Evolutionary conservation across 2,888 invertebrate genomes (phyloP), one percentile per base, ranked within the genome.

Genomic region (Pollenia angustigena): DNA sequence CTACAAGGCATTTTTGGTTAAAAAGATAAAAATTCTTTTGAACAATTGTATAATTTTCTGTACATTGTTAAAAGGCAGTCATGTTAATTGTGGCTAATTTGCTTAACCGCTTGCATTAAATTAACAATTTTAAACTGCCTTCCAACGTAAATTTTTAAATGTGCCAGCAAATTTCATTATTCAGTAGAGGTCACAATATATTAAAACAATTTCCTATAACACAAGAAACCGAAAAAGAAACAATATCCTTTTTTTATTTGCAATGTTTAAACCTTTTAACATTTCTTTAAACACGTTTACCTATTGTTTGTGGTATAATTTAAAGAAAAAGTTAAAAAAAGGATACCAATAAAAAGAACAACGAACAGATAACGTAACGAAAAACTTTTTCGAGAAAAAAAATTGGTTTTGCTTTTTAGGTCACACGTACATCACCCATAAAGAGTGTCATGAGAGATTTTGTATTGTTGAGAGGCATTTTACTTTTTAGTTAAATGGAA

Each of bases 81-180:
- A 18, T 78, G 78, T 32, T 78, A 84, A 84, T 68, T 79, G 58
- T 40, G 42, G 60, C 74, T 74, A 79, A 84, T 84, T 78, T 79
- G 32, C 32, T 16, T 23, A 72, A 74, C 48, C 66, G 48, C 56
- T 48, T 32, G 4, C 50, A 58, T 66, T 9, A 11, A 52, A 50
- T 23, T 14, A 46, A 16, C 11, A 56, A 16, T 11, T 16, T 40
- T n/a, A 12, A 69, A 40, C 7, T 48, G 2, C 32, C 6, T 46
- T 44, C 23, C 14, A 54, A 9, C 32, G 42, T 44, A 42, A 8
- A 52, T 18, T 32, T 50, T 16, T 52, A 52, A 16, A 7, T 50
- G 4, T 2, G n/a, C 32, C 14, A n/a, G 23, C 2, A 42, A 12
- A 48, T 68, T n/a, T 68, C 32, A 7, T 32, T 50, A 23, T 48